Base-by-base conservation (phyloP, 1,140 invertebrate species). In the Zeugodacus cucurbitae region DNA sequence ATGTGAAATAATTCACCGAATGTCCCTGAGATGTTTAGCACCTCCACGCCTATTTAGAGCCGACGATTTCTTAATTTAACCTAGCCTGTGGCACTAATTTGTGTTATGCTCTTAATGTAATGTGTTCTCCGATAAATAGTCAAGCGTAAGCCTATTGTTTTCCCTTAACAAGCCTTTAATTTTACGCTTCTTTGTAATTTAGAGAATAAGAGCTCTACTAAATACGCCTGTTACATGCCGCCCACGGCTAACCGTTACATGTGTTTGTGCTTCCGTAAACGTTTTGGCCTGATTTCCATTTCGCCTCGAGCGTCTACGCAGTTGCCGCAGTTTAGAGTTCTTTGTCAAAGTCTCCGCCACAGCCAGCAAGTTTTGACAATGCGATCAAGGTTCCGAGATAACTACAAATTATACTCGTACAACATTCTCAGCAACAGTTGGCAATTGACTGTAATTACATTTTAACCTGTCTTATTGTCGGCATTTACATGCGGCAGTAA, bases 391-490 rank as follows among this genome's bases (percentile, higher is more conserved):
- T 26, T 82, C 7, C 41, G 8, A 22, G 74, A 48, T 82, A 82
- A 74, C 34, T 37, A 74, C 67, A 44, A 82, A 82, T 44, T 82
- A 48, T 48, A 48, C 74, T 32, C 14, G 14, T 54, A 54, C 48
- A 82, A 48, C 41, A 22, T 82, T 82, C 74, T 82, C 74, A 82
- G 41, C 74, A 41, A 48, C 37, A 54, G 20, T 48, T 14, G 34
- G 34, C 70, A 74, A 74, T 74, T 74, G 70, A 26, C 37, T 26
- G 41, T 82, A 48, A 82, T 82, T 82, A 82, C 44, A 22, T 82
- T 82, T 82, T 82, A 48, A 48, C 74, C 29, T 29, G 74, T 29
- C 22, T 82, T 82, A 82, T 82, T 82, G 74, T 82, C n/a, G 37
- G 22, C n/a, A 41, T 41, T 29, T 82, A 82, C 74, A 82, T 26